Evolutionary conservation across 1,140 invertebrate genomes (phyloP).

Genomic region (Zophobas atratus): DNA sequence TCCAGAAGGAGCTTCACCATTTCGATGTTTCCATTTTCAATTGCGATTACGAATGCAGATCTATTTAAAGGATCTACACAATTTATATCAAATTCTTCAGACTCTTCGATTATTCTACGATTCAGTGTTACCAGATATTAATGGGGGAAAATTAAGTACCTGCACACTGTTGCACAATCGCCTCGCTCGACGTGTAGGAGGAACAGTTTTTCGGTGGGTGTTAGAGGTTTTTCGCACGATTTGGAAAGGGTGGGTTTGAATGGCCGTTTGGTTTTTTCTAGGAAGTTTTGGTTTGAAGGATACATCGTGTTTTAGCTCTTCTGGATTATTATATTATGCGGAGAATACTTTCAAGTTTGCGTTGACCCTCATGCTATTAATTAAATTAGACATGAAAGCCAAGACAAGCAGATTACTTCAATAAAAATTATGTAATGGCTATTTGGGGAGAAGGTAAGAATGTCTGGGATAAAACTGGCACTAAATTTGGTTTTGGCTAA

Average conservation of each 20-base stretch:
- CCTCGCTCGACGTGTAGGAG: slow-evolving; percentile 88
- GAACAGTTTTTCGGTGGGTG: slow-evolving; percentile 87
- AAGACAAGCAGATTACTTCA: slow-evolving; percentile 9
- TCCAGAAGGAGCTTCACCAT: slow-evolving; percentile 91
- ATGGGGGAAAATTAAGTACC: slow-evolving; percentile 67
- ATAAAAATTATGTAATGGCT: neutral
- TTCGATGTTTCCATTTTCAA: slow-evolving; percentile 94
- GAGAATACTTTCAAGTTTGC: slow-evolving; percentile 28
- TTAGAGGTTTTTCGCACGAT: slow-evolving; percentile 73
- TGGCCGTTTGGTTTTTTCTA: neutral
- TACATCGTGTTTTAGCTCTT: neutral
- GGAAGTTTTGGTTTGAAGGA: neutral
- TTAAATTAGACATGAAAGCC: slow-evolving; percentile 15
- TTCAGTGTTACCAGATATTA: too few relatives aligned
- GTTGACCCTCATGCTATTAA: slow-evolving; percentile 32
- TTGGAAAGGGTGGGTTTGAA: neutral
- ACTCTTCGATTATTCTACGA: slow-evolving; percentile 72
- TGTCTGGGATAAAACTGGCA: too few relatives aligned
- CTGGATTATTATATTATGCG: neutral
- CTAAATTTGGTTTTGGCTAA: neutral
- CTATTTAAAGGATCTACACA: slow-evolving; percentile 92
- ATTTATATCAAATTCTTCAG: slow-evolving; percentile 80
- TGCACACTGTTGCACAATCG: slow-evolving; percentile 84
- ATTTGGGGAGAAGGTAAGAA: too few relatives aligned
- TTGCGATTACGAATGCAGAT: slow-evolving; percentile 85